Evolutionary conservation across 2,113 vertebrate species (phyloP).

Genomic region (Muntiacus reevesi): DNA sequence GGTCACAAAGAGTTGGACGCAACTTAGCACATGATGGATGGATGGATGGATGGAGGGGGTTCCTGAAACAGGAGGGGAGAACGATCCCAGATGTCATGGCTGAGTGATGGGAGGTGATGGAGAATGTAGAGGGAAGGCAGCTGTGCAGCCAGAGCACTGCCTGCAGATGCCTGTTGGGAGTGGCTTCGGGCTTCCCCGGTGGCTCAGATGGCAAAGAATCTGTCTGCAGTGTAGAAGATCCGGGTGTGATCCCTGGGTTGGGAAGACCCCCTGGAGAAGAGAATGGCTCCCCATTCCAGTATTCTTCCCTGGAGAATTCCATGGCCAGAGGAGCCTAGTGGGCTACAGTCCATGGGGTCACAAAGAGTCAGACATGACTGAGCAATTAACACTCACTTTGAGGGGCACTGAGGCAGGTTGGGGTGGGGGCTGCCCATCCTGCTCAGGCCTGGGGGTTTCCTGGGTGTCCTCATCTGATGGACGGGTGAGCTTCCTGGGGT

Average conservation of each 20-base stretch:
- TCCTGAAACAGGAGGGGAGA: too few relatives aligned
- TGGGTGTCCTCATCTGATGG: not conserved
- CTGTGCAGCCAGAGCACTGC: not conserved
- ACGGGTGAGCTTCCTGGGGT: not conserved
- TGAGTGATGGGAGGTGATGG: not conserved
- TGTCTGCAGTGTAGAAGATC: not conserved
- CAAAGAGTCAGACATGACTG: fast-evolving
- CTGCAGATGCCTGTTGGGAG: not conserved
- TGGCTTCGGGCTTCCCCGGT: not conserved
- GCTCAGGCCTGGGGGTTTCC: not conserved
- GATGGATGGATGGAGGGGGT: not conserved
- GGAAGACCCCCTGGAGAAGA: not conserved
- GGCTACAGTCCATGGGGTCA: not conserved
- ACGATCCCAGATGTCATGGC: not conserved
- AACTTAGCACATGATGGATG: not conserved
- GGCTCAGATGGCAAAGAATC: not conserved
- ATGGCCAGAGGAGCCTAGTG: not conserved
- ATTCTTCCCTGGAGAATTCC: not conserved
- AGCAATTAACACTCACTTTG: not conserved
- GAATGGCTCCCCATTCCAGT: not conserved
- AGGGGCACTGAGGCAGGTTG: not conserved
- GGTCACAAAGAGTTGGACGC: not conserved
- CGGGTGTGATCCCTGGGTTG: not conserved
- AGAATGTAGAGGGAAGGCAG: not conserved
- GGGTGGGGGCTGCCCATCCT: not conserved